phyloP scores from a whole-genome alignment of 2,113 vertebrate genomes.

The Leiothrix lutea region DNA sequence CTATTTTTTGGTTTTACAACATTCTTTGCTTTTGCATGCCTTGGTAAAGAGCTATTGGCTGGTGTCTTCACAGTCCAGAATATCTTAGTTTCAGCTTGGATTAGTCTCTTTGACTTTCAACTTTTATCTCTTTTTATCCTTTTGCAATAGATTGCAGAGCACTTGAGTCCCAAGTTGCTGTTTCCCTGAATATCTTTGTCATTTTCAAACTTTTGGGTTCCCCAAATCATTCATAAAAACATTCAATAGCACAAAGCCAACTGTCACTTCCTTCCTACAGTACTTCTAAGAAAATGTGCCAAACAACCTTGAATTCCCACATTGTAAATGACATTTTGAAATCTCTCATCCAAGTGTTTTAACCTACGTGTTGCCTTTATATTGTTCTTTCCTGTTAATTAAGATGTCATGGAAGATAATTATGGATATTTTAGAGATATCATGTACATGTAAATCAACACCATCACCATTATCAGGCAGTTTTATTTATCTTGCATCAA shows the following conservation, averaged over 20 bases:
- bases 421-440: not conserved
- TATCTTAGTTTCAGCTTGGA: not conserved
- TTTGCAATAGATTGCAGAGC: not conserved
- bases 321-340: not conserved
- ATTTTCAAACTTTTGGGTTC: not conserved
- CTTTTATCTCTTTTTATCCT: not conserved
- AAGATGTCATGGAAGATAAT: not conserved
- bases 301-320: not conserved
- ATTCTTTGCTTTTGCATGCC: not conserved
- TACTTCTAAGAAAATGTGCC: not conserved
- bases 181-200: not conserved
- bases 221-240: not conserved
- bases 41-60: not conserved
- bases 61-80: not conserved
- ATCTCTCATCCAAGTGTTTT: not conserved
- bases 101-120: not conserved
- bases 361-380: not conserved
- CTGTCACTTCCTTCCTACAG: constrained; percentile 10
- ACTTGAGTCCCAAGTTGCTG: not conserved
- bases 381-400: not conserved
- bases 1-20: not conserved
- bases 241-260: not conserved
- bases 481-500: not conserved
- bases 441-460: not conserved
- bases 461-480: not conserved